Conservation (phyloP, 2,888 invertebrate genomes). For the Coelogynopora nodosa region DNA sequence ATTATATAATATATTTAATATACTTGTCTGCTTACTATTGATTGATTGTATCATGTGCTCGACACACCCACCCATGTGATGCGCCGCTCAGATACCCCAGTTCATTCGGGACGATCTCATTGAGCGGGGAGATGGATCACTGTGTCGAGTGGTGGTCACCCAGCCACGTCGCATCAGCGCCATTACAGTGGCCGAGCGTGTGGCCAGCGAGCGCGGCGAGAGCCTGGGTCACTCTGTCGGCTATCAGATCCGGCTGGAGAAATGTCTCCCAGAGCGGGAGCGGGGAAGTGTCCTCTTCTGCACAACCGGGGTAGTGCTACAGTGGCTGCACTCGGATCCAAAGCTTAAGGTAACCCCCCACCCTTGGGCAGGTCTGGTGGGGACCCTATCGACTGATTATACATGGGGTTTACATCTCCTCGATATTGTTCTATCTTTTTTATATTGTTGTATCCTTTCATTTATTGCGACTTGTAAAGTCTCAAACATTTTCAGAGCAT, state of each 20-base stretch:
- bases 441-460: too few relatives aligned
- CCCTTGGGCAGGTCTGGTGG: too few relatives aligned
- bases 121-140: slow-evolving; percentile 69
- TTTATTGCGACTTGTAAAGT: too few relatives aligned
- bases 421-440: too few relatives aligned
- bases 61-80: too few relatives aligned
- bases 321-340: slow-evolving; percentile 65
- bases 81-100: slow-evolving; percentile 69
- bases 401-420: too few relatives aligned
- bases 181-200: slow-evolving; percentile 78
- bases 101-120: slow-evolving; percentile 79
- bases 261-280: slow-evolving; percentile 67
- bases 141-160: slow-evolving; percentile 67
- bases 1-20: too few relatives aligned
- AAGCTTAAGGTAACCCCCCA: too few relatives aligned
- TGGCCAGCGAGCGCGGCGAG: slow-evolving; percentile 79
- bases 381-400: too few relatives aligned
- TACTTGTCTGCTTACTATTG: too few relatives aligned
- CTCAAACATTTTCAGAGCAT: too few relatives aligned
- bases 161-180: slow-evolving; percentile 91
- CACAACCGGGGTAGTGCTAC: slow-evolving; percentile 81
- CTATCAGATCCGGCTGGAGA: slow-evolving; percentile 69
- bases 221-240: slow-evolving; percentile 77
- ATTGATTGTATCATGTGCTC: too few relatives aligned
- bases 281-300: slow-evolving; percentile 75